Evolutionary conservation across 37 sponge, comb jelly and placozoan species (phyloP), one percentile per base, ranked within the genome.

Genomic region (Beroe ovata): DNA sequence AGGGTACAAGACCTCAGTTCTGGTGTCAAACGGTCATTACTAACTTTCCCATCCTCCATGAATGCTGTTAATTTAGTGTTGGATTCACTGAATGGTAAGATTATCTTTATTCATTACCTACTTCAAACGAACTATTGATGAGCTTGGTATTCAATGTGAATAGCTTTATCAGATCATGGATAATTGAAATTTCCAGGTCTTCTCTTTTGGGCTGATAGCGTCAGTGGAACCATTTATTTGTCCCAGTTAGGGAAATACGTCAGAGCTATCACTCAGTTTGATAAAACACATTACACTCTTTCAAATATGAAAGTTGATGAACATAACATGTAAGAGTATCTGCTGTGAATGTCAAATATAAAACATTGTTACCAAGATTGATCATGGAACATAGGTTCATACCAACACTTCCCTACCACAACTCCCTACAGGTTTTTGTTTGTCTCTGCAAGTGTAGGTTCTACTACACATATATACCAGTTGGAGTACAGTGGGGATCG

Each of bases 341-440:
- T 47, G 11, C 11, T 47, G n/a, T n/a, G n/a, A n/a, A n/a, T n/a
- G n/a, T n/a, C n/a, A n/a, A n/a, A n/a, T n/a, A n/a, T n/a, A n/a
- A n/a, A n/a, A n/a, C n/a, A n/a, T n/a, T n/a, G n/a, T n/a, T n/a
- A n/a, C n/a, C n/a, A n/a, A n/a, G n/a, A n/a, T n/a, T n/a, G n/a
- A n/a, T n/a, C n/a, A n/a, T 58, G 18, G 18, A 58, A 19, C 59
- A 58, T 58, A 58, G 11, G 18, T 58, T n/a, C n/a, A n/a, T 18
- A 58, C 59, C 11, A 58, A 58, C 11, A 19, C 11, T 58, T 58
- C 59, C 11, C 59, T 58, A 19, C 59, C 18, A 58, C 18, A 58
- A 58, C 59, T 19, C 59, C n/a, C n/a, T n/a, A 34, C 69, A 66
- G 69, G 69, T 66, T 25, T 25, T 34, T 66, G 16, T 66, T 66